Evolutionary conservation across 2,113 vertebrate genomes (phyloP), one percentile per base, ranked within the genome.

Genomic region (Antigone vipio): DNA sequence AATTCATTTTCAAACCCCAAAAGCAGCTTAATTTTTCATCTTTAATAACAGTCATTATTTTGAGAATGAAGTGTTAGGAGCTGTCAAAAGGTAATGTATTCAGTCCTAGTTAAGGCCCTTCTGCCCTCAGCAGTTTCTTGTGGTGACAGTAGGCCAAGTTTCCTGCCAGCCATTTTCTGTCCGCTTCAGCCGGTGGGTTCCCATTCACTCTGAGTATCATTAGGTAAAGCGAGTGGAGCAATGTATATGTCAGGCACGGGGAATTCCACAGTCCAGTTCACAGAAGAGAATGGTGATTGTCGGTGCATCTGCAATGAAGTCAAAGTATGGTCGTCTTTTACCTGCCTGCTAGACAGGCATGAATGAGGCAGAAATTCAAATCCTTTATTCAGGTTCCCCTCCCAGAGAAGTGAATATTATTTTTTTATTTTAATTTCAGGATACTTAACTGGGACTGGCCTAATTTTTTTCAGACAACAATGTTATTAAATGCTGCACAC

Each of bases 261-360:
- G 55, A 86, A 80, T 79, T 35, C 44, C 68, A 56, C 0, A 0
- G 40, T 64, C 27, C 40, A 35, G 2, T 45, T 76, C 22, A 11
- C 63, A 49, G 55, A 71, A 55, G 12, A 40, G 15, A 81, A 42
- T 1, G n/a, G 13, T 20, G 47, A n/a, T 47, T 52, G 12, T 38
- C 2, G 3, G 18, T 53, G 26, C 16, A 42, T 35, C 19, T 62
- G 5, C 38, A 56, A 14, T 0, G 0, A 35, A 92, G 34, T 1
- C 27, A 15, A 64, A 76, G 4, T 13, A 29, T 29, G 15, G 5
- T 5, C 2, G 3, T 58, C 44, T 72, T 73, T 55, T 60, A 45
- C 15, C 17, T 85, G 27, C 32, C 47, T 60, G 17, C 24, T 81
- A 59, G 52, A 45, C 12, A 75, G 9, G 7, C 6, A 9, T 50